Base-by-base conservation (phyloP, 2,888 invertebrate genomes). In the Trissolcus japonicus region DNA sequence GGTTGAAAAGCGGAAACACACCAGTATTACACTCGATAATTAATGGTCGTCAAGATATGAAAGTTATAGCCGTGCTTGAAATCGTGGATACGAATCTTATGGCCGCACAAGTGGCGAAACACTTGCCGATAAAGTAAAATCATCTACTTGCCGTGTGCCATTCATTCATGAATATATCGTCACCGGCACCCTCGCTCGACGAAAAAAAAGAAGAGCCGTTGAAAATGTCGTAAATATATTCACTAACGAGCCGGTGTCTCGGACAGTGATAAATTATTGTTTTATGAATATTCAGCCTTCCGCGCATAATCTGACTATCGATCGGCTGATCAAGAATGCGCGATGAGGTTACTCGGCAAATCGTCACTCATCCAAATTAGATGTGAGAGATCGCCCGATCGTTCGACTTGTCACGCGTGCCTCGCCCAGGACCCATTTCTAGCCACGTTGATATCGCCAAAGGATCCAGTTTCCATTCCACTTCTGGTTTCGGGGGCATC, bases 241-340 rank as follows among this genome's bases (percentile, higher is more conserved):
- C 57, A 61, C 72, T 65, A 75, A 67, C 67, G 68, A 78, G 71
- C 63, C 66, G 62, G 57, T 46, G 53, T 50, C 51, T 59, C 66
- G 74, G 73, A 76, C 69, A 59, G 76, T 59, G 71, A 76, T 76
- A 78, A 74, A 78, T 78, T 73, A 74, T 74, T 78, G 74, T 78
- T 78, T 67, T 78, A 78, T 78, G 75, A 78, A 78, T 78, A 78
- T 74, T 78, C 74, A 74, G 74, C 74, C 78, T 78, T 74, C 74
- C 78, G 73, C 74, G 78, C 71, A 78, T 78, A 78, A 78, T 78
- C 74, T 57, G 74, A 40, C 74, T 78, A 74, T 78, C 78, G 74
- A 75, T 78, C 74, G 78, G 74, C 66, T 74, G 35, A 74, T 74
- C 71, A 59, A 67, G 67, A 63, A 74, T 66, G 60, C 69, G 69